A percentile compares a stretch with the other conserved stretches of the same genome.
Conservation (phyloP, 2,113 vertebrate species). For the Periophthalmus modestus region DNA sequence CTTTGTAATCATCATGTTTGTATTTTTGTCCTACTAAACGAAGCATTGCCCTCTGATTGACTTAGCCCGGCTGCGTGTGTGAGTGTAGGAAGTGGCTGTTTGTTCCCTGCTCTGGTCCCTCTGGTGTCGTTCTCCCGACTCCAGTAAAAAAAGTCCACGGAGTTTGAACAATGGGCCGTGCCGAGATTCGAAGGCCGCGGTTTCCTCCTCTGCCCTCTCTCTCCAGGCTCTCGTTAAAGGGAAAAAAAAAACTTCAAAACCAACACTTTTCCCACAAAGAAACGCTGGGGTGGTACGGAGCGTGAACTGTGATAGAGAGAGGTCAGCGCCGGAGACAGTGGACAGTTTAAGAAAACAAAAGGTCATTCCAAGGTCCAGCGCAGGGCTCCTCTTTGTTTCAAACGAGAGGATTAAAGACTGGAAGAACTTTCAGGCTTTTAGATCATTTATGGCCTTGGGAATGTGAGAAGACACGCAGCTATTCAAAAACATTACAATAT, state of each 20-base stretch:
- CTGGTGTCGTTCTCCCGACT: constrained; percentile 64
- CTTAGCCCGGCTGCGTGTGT: neutral
- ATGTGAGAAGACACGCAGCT: too few species aligned
- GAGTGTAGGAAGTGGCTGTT: constrained; percentile 48
- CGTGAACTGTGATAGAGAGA: constrained; percentile 28
- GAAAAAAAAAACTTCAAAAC: constrained; percentile 71
- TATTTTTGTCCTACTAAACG: too few species aligned
- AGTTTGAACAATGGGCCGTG: neutral
- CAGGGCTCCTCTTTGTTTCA: neutral
- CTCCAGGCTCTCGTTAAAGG: constrained; percentile 51
- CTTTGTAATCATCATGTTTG: too few species aligned
- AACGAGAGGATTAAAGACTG: neutral
- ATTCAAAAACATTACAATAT: too few species aligned
- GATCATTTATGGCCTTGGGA: too few species aligned
- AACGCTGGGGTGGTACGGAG: neutral
- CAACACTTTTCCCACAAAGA: constrained; percentile 63
- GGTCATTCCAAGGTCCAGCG: neutral
- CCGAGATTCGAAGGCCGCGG: constrained; percentile 47
- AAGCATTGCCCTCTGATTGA: neutral
- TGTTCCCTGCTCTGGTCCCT: constrained; percentile 60
- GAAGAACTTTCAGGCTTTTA: too few species aligned
- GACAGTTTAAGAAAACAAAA: neutral
- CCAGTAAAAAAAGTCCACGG: neutral
- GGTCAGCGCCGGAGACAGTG: constrained; percentile 18
- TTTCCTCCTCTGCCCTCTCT: constrained; percentile 56